Evolutionary conservation across 2,113 vertebrate genomes (phyloP), one percentile per base, ranked within the genome.

Genomic region (Corvus hawaiiensis): DNA sequence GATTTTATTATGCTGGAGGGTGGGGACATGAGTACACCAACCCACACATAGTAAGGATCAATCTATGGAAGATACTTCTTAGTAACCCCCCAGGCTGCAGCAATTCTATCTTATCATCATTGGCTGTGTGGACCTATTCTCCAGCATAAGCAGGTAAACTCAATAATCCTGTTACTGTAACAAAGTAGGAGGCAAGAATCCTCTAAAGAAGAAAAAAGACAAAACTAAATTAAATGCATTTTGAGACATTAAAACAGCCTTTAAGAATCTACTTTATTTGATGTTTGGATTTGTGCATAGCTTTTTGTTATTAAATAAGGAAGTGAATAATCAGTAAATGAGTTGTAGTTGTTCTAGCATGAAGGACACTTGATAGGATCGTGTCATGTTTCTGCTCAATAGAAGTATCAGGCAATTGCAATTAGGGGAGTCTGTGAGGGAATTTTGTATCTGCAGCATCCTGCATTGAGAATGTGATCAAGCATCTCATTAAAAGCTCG

Each of bases 251-350:
- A 51, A 82, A 80, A 44, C 18, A 58, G 37, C n/a, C 52, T 92
- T 91, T 77, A 11, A 88, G 92, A 95, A 86, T 80, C 49, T 87
- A 22, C 10, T 87, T 86, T 67, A 77, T 67, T 56, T n/a, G 13
- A 59, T 71, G 35, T 10, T 86, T 52, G 35, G 52, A 59, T 88
- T 93, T 91, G 26, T 37, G 22, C 37, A 75, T 28, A 59, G 52
- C 33, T 93, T 85, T 89, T 82, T 75, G 27, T 73, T 90, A 84
- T 81, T 90, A 85, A 94, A 92, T 67, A 90, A 82, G 16, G 35
- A 86, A 80, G 9, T 35, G 62, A 84, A 74, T 73, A 80, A 84
- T 90, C 41, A 74, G 83, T 51, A 90, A 75, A 66, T 64, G 27
- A 59, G 43, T 77, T 86, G 43, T 37, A 81, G 63, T 82, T 80